These are phyloP conservation scores for Ochlodes sylvanus DNA, from an alignment of 2,888 invertebrate species.

Conservation along the genomic window DNA sequence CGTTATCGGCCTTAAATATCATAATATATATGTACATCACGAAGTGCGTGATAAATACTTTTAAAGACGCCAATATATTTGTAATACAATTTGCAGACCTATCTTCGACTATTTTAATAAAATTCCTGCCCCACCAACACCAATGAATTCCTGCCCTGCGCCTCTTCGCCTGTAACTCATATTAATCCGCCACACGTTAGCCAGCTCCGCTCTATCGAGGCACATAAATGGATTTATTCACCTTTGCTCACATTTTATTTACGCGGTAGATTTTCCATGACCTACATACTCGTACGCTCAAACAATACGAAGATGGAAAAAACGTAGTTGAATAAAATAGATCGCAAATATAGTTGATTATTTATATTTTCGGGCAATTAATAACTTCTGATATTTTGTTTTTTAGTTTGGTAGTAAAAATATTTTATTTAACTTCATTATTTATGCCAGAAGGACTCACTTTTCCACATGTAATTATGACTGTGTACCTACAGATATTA, in stretches of 20 bases:
- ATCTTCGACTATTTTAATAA: not conserved
- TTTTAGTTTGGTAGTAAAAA: no score
- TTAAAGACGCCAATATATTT: no score
- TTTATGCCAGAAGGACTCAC: no score
- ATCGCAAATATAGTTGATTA: no score
- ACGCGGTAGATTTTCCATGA: conserved; percentile 42
- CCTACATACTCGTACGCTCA: conserved; percentile 11
- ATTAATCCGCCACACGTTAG: conserved; percentile 59
- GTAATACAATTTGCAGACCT: not conserved
- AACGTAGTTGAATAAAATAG: not conserved
- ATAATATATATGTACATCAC: no score
- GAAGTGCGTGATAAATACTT: no score
- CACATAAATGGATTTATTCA: conserved; percentile 41
- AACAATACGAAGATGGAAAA: not conserved
- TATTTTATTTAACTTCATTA: no score
- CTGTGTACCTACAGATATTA: no score
- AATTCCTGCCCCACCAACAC: conserved; percentile 40
- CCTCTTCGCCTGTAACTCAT: conserved; percentile 56
- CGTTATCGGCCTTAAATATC: no score
- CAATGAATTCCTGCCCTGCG: conserved; percentile 48
- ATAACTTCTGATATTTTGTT: no score
- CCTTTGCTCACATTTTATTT: conserved; percentile 29
- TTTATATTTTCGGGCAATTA: no score
- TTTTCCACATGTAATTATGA: no score
- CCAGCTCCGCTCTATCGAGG: conserved; percentile 51